Percentiles rank a stretch among this genome's conserved stretches.
Conservation (phyloP, 37 sponge, comb jelly and placozoan genomes). For the Tethya wilhelma region DNA sequence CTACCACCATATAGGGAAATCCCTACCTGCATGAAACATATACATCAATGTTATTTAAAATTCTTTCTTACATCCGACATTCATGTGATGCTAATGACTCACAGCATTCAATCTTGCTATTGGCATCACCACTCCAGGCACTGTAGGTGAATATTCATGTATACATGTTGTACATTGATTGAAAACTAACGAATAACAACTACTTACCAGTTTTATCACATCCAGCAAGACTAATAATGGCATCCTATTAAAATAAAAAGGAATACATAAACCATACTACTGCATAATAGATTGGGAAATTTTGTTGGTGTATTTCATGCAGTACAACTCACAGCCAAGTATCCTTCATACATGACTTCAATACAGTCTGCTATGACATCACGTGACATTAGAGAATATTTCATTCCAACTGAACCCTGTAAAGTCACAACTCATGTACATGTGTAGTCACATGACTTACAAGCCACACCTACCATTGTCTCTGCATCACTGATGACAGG, state of each 20-base stretch:
- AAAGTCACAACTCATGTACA: not conserved
- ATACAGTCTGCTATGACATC: constrained; percentile 83
- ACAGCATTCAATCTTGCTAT: constrained; percentile 72
- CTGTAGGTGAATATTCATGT: not conserved
- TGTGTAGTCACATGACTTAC: too few relatives aligned
- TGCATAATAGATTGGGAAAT: too few relatives aligned
- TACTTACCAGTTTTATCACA: constrained; percentile 71
- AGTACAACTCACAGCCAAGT: constrained; percentile 66
- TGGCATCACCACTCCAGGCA: constrained; percentile 82
- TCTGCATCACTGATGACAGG: constrained; percentile 81
- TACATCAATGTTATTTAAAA: not conserved
- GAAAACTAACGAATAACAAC: not conserved
- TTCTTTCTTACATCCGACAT: not conserved
- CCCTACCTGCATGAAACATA: constrained; percentile 34
- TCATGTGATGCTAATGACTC: not conserved
- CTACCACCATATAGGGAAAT: constrained; percentile 73
- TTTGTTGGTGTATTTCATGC: too few relatives aligned
- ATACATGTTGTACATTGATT: not conserved
- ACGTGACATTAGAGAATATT: constrained; percentile 75
- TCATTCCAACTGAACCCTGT: constrained; percentile 73
- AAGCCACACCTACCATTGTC: constrained; percentile 76
- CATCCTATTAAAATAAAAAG: constrained; percentile 63
- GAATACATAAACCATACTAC: too few relatives aligned
- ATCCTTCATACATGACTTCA: constrained; percentile 80
- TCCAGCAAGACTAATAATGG: constrained; percentile 64